A percentile compares a stretch with the other conserved stretches of the same genome.
Conservation (phyloP, 2,113 vertebrate species). For the Struthidea cinerea region DNA sequence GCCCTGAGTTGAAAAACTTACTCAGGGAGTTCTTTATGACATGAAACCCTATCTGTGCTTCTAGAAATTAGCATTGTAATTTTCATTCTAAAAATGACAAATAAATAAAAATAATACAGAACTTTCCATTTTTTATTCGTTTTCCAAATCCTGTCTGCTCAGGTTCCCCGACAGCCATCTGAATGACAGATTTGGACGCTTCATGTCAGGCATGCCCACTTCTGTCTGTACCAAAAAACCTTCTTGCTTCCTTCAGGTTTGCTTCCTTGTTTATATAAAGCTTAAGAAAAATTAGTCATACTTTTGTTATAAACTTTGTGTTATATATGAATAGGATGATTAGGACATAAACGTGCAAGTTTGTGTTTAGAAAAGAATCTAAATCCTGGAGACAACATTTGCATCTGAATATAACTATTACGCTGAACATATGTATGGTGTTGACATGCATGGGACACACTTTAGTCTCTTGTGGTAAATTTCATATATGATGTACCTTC, state of each 20-base stretch:
- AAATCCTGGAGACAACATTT: neutral
- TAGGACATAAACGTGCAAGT: neutral
- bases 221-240: neutral
- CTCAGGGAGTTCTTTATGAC: neutral
- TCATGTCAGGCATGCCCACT: neutral
- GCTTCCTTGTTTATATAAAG: neutral
- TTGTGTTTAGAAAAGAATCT: neutral
- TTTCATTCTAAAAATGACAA: constrained; percentile 10
- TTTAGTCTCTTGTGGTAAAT: neutral
- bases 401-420: neutral
- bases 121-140: neutral
- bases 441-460: neutral
- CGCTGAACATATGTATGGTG: neutral
- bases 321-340: neutral
- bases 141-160: neutral
- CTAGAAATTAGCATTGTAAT: neutral
- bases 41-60: neutral
- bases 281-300: neutral
- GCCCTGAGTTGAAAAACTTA: neutral
- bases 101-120: neutral
- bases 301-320: neutral
- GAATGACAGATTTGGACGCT: neutral
- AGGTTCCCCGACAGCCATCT: neutral
- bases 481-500: neutral
- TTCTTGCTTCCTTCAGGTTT: neutral